A percentile compares a stretch with the other conserved stretches of the same genome.
These are phyloP conservation scores for Drosophila colorata DNA, from an alignment of 2,888 invertebrate species.

Conservation along the genomic window DNA sequence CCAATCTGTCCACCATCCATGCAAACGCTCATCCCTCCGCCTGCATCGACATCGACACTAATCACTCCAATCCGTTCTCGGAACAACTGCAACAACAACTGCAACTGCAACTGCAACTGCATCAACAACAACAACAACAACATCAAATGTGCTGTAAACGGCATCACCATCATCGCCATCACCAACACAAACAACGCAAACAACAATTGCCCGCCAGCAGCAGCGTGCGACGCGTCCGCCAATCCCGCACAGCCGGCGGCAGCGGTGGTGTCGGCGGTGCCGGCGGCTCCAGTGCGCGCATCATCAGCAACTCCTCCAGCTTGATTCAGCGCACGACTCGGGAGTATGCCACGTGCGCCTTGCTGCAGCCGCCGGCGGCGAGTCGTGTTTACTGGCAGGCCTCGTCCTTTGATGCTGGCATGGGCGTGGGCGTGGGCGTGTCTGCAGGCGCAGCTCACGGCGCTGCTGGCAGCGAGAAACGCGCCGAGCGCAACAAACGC, in stretches of 20 bases:
- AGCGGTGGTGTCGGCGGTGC: conserved; percentile 29
- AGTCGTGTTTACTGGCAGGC: conserved; percentile 88
- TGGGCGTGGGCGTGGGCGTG: conserved; percentile 22
- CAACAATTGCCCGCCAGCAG: conserved; percentile 50
- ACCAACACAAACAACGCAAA: conserved; percentile 57
- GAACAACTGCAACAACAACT: conserved; percentile 71
- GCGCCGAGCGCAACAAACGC: conserved; percentile 87
- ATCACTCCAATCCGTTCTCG: conserved; percentile 82
- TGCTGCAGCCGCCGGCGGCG: conserved; percentile 89
- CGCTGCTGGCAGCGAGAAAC: conserved; percentile 63
- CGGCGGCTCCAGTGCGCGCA: conserved; percentile 70
- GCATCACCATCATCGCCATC: conserved; percentile 73
- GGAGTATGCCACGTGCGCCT: conserved; percentile 82
- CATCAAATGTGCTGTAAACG: conserved; percentile 66
- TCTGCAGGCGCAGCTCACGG: conserved; percentile 10
- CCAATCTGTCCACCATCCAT: conserved; percentile 85
- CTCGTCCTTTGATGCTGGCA: conserved; percentile 90
- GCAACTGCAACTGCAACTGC: conserved; percentile 28
- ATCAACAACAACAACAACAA: conserved; percentile 54
- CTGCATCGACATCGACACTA: conserved; percentile 55
- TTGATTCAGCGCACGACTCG: conserved; percentile 82
- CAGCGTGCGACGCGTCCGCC: conserved; percentile 79
- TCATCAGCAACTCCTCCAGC: conserved; percentile 82
- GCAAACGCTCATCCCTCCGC: conserved; percentile 43
- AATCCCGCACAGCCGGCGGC: conserved; percentile 18